Conservation (phyloP, 64 coral and sea anemone species). For the Anthopleura sola region DNA sequence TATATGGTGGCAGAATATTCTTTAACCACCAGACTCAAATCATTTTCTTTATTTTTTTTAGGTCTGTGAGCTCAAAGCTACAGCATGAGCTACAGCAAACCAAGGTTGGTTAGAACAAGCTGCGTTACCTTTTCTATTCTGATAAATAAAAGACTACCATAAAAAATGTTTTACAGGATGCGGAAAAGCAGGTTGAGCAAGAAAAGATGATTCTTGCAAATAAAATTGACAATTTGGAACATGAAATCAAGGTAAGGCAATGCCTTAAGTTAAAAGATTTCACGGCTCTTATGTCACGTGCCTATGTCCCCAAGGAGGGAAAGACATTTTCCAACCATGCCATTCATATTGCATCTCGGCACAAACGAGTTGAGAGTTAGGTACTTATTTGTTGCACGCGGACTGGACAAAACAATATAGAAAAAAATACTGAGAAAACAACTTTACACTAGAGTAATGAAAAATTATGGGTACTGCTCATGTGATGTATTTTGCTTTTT, state of each 20-base stretch:
- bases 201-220: constrained; percentile 24
- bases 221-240: background rate
- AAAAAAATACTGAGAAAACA: too few species aligned
- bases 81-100: constrained; percentile 4
- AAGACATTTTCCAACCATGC: too few species aligned
- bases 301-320: too few species aligned
- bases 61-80: background rate
- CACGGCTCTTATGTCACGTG: too few species aligned
- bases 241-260: background rate
- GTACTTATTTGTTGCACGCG: too few species aligned
- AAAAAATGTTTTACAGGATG: background rate
- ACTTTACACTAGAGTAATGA: too few species aligned
- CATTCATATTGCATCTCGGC: too few species aligned
- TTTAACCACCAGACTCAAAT: background rate
- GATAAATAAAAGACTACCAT: background rate
- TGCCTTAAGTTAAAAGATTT: background rate
- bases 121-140: background rate
- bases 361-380: too few species aligned
- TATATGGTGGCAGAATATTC: too few species aligned
- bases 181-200: background rate
- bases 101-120: background rate
- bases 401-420: too few species aligned
- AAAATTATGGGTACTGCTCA: too few species aligned
- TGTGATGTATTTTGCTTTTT: background rate
- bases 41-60: background rate